These are phyloP conservation scores for Alligator sinensis DNA, from an alignment of 2,113 vertebrate species.

Conservation along the genomic window DNA sequence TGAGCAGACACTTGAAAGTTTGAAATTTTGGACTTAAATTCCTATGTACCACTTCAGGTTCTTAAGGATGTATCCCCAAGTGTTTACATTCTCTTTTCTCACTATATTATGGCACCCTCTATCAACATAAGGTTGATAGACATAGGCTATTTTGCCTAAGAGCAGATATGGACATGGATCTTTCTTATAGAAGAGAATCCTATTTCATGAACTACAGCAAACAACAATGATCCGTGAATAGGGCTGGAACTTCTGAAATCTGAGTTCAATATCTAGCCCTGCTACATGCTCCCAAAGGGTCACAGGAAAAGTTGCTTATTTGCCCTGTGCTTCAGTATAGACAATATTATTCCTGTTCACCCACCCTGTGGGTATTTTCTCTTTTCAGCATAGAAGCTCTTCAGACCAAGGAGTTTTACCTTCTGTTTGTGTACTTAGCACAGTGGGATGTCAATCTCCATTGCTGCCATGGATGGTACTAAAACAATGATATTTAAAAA, in stretches of 20 bases:
- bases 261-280: background rate
- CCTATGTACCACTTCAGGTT: too few species aligned
- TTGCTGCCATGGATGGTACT: background rate
- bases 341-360: background rate
- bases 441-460: accelerated
- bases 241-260: background rate
- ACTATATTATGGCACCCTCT: background rate
- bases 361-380: too few species aligned
- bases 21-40: too few species aligned
- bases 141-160: background rate
- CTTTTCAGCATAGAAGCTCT: background rate
- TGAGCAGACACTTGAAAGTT: too few species aligned
- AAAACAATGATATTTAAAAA: too few species aligned
- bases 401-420: background rate
- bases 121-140: background rate
- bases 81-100: background rate
- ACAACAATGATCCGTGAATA: accelerated
- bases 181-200: background rate
- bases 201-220: background rate
- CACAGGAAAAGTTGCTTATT: background rate
- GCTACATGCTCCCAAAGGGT: background rate
- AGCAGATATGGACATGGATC: background rate
- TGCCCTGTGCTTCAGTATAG: background rate
- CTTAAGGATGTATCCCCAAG: background rate
- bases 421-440: background rate